Conservation (phyloP, 92 coral and sea anemone species). For the Anthopleura xanthogrammica region DNA sequence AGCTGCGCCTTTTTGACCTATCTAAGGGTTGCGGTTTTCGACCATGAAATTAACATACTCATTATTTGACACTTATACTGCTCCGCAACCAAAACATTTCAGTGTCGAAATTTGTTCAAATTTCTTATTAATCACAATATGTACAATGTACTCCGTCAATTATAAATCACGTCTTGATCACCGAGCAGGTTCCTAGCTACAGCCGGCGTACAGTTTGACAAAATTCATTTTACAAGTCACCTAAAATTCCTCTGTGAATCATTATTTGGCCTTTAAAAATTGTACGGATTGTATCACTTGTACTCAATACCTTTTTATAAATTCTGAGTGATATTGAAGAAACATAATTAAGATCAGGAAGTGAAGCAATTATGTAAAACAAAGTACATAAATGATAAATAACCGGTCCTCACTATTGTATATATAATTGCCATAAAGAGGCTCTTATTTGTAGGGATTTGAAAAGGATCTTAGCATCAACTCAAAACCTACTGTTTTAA, state of each 20-base stretch:
- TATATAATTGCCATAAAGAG: background rate
- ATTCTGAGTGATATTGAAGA: background rate
- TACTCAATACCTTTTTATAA: background rate
- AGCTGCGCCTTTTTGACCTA: slow-evolving; percentile 17
- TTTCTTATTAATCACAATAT: background rate
- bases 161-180: too few relatives aligned
- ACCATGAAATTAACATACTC: slow-evolving; percentile 27
- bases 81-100: background rate
- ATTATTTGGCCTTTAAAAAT: background rate
- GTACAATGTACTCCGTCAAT: too few relatives aligned
- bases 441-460: background rate
- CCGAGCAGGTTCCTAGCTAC: background rate
- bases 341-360: background rate
- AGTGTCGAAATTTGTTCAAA: background rate
- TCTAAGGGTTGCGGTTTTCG: slow-evolving; percentile 16
- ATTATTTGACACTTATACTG: slow-evolving; percentile 1
- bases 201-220: background rate
- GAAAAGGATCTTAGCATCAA: background rate
- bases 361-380: background rate
- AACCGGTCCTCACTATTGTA: background rate
- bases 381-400: background rate
- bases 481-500: background rate
- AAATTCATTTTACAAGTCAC: too few relatives aligned
- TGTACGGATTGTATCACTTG: background rate
- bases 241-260: background rate